Evolutionary conservation across 2,888 invertebrate species (phyloP), one percentile per base, ranked within the genome.

Genomic region (Suillia variegata): DNA sequence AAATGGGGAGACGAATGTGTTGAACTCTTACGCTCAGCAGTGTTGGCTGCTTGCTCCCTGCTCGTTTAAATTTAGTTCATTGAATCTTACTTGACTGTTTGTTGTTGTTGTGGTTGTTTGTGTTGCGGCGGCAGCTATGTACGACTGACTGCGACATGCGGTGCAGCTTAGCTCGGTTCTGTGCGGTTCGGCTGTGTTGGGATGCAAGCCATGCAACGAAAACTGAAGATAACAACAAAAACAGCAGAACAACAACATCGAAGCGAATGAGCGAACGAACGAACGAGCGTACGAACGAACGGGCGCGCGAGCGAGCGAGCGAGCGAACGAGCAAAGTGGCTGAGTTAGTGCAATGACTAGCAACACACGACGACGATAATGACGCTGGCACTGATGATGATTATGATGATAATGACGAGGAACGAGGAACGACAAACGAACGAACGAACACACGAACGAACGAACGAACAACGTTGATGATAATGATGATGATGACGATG

Each of bases 311-410:
- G n/a, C n/a, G n/a, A n/a, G n/a, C n/a, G n/a, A n/a, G n/a, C n/a
- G n/a, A 31, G 31, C 31, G 31, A 38, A 38, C n/a, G 38, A n/a
- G 13, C 12, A 13, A n/a, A n/a, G 4, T 17, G 20, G 20, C 20
- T 45, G 6, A 18, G 18, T 17, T 45, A 45, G 45, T 45, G 45
- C 45, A 45, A 45, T 45, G 45, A 45, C 45, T 45, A 20, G 60
- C 57, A 65, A 26, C 22, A 66, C n/a, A 68, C 61, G 59, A 65
- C 58, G 62, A 67, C 59, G 64, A 69, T 69, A 65, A 75, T 69
- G 71, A 74, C 62, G 64, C 73, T 73, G 70, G 76, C 74, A 74
- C 77, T 73, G 75, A 79, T 77, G 78, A 80, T 80, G 80, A 78
- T 80, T 77, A 79, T 79, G 64, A 74, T 72, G 70, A 77, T 74